Evolutionary conservation across 2,113 vertebrate genomes (phyloP), one percentile per base, ranked within the genome.

Genomic region (Bubo bubo): DNA sequence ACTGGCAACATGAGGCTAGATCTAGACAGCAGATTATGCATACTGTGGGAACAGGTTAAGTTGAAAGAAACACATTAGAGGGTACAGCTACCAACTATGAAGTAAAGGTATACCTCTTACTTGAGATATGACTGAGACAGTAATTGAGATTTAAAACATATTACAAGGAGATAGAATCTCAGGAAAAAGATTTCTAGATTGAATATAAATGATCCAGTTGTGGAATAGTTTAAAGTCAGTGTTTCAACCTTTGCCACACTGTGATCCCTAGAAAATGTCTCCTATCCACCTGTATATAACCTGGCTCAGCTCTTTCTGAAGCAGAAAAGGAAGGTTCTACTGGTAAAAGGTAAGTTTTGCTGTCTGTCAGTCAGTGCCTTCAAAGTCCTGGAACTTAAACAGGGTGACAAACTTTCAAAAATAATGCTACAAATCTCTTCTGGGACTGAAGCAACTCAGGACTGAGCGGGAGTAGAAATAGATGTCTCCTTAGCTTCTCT

Each of bases 31-130:
- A 68, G 8, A 63, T 41, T 24, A 58, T 18, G 17, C 8, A 43
- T 35, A 24, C 0, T 0, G 32, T 88, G 28, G 11, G 32, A 85
- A 49, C n/a, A 60, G 43, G 39, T 10, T 59, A 73, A 45, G 0
- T 1, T 49, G 35, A 8, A 66, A 74, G 86, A 70, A 52, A 4
- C 12, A 63, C 23, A 16, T 32, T 28, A 43, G 24, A 62, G 19
- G 1, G 8, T 59, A 58, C 27, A 85, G 39, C 10, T 18, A 77
- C 20, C 50, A 64, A 4, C 12, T n/a, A 62, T 55, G 10, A 13
- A 43, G 9, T 45, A 75, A 70, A 58, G 3, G 4, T 62, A 8
- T 14, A 41, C 6, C 35, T 79, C 12, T 66, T 68, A 47, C 18
- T 32, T 71, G 22, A 72, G 39, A 60, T 34, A 26, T 13, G 24